Conservation (phyloP, 2,113 vertebrate species). For the Neoarius graeffei region DNA sequence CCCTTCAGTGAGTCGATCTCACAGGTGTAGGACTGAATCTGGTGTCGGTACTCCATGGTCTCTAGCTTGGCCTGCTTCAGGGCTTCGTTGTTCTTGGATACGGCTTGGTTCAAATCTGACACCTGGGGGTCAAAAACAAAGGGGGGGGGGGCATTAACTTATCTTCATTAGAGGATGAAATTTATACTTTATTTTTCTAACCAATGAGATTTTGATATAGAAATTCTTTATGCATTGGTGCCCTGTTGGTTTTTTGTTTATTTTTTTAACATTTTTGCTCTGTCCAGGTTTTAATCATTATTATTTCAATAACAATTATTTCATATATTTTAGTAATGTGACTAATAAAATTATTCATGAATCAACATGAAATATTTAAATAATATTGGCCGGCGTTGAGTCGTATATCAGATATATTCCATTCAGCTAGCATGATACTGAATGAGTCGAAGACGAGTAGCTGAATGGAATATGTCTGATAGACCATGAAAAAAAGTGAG, state of each 20-base stretch:
- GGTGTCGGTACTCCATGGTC: conserved; percentile 87
- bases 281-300: background rate
- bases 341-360: background rate
- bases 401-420: too few relatives aligned
- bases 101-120: conserved; percentile 83
- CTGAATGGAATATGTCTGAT: too few relatives aligned
- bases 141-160: background rate
- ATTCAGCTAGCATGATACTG: too few relatives aligned
- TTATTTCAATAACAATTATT: background rate
- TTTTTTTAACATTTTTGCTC: background rate
- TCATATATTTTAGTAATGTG: background rate
- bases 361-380: background rate
- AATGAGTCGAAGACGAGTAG: too few relatives aligned
- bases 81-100: conserved; percentile 82
- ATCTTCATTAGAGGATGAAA: background rate
- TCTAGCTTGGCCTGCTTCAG: conserved; percentile 85
- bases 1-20: conserved; percentile 90
- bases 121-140: conserved; percentile 66
- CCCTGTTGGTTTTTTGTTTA: too few relatives aligned
- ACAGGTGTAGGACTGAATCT: conserved; percentile 88
- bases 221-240: background rate
- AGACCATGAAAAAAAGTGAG: too few relatives aligned
- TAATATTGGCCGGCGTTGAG: too few relatives aligned
- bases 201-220: background rate
- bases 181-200: background rate